phyloP scores from a whole-genome alignment of 2,888 invertebrate species.

The Apoderus coryli region DNA sequence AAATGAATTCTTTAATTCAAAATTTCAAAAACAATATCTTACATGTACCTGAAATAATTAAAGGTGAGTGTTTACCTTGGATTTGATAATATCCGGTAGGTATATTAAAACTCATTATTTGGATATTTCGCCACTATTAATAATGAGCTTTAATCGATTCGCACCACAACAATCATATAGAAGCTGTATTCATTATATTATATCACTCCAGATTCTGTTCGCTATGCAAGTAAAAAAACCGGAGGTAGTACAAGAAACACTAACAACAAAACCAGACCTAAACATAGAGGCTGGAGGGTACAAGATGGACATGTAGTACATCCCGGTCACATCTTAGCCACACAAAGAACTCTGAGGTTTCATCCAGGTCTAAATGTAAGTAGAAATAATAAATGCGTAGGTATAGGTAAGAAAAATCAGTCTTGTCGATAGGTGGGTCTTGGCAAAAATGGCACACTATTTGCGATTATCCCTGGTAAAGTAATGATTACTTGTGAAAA shows the following conservation, averaged over 20 bases:
- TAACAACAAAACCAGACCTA: conserved; percentile 51
- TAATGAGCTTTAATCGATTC: too few relatives aligned
- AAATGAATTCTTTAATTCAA: too few relatives aligned
- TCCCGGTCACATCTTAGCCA: conserved; percentile 51
- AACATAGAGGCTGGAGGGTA: conserved; percentile 65
- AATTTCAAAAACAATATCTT: too few relatives aligned
- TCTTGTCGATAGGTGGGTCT: conserved; percentile 84
- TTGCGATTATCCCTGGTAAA: conserved; percentile 63
- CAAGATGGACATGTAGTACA: conserved; percentile 54
- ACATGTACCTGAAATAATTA: too few relatives aligned
- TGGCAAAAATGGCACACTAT: conserved; percentile 63
- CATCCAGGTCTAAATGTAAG: conserved; percentile 69
- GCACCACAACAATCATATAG: too few relatives aligned
- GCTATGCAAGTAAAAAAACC: conserved; percentile 67
- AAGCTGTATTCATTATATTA: too few relatives aligned
- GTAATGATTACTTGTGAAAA: conserved; percentile 74
- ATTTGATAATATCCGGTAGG: too few relatives aligned
- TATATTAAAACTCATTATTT: too few relatives aligned
- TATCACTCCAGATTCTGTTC: too few relatives aligned
- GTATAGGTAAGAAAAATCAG: too few relatives aligned
- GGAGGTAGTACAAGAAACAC: conserved; percentile 57
- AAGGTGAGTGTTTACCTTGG: too few relatives aligned
- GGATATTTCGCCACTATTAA: too few relatives aligned
- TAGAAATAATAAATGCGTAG: conserved; percentile 11
- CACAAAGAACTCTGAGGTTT: conserved; percentile 54